Evolutionary conservation across 2,888 invertebrate genomes (phyloP), one percentile per base, ranked within the genome.

Genomic region (Napeogenes inachia): DNA sequence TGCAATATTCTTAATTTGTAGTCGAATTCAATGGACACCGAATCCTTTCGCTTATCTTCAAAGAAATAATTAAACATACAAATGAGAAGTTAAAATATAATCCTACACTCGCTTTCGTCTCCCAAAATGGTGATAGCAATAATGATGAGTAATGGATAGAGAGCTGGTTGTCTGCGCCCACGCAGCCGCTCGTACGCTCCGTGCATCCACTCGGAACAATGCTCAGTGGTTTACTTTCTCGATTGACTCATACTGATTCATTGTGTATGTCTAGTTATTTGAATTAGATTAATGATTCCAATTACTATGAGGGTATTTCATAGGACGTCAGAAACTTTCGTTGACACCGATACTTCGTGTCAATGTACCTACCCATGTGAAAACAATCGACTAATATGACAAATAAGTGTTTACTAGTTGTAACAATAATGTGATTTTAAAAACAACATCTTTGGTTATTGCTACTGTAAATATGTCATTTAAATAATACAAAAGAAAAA

Each of bases 111-210:
- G 81, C 84, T 89, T 89, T 89, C 87, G 85, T 85, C 82, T 84
- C 84, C 86, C 75, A 79, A 89, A 84, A 87, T 81, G 87, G 87
- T 73, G 77, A 87, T 86, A 85, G 89, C 85, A 89, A 89, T 86
- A 88, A 85, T 82, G 82, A 89, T 89, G 90, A 89, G 88, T 89
- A 90, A 90, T 89, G 89, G 85, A 89, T 90, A 90, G 89, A 89
- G 90, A 90, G 90, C 85, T 86, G 88, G 30, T 83, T 80, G 86
- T 81, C 82, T 81, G 83, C 77, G 81, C 85, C 87, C 86, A 87
- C 87, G 82, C 87, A 78, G 78, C 78, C 78, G 71, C 67, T 70
- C 10, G 81, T 80, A 79, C 82, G 80, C 13, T 8, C 78, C 81
- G 87, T 81, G 87, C 89, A 89, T 87, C 89, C 87, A 88, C 84